Conservation (phyloP, 2,888 invertebrate genomes). For the Brenthis ino region DNA sequence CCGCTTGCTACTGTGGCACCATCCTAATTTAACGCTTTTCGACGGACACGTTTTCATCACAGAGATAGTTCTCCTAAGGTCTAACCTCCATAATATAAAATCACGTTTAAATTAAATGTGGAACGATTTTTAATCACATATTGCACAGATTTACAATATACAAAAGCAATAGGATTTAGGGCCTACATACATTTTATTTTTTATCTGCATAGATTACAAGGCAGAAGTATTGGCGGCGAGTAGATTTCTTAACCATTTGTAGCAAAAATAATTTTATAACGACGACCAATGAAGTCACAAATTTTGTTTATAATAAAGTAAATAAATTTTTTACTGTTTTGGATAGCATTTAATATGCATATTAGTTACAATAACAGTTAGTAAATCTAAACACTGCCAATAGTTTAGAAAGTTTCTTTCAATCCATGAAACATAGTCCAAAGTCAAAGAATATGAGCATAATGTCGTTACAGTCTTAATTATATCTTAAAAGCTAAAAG, state of each 20-base stretch:
- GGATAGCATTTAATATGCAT: too few relatives aligned
- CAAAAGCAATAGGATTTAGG: constrained; percentile 13
- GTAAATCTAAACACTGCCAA: not conserved
- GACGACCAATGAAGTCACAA: too few relatives aligned
- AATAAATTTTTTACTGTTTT: too few relatives aligned
- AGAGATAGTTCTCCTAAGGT: too few relatives aligned
- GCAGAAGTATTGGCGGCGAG: not conserved
- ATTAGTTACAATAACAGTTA: not conserved
- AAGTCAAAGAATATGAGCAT: constrained; percentile 35
- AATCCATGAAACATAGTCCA: constrained; percentile 21
- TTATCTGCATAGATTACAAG: constrained; percentile 6
- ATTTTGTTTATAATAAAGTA: too few relatives aligned
- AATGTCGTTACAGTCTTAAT: constrained; percentile 40
- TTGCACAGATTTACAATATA: constrained; percentile 19
- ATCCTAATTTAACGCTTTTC: too few relatives aligned
- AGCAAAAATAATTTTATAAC: too few relatives aligned
- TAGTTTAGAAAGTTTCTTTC: constrained; percentile 6
- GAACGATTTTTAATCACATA: constrained; percentile 24
- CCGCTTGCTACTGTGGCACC: too few relatives aligned
- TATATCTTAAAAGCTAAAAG: constrained; percentile 38
- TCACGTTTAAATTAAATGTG: constrained; percentile 14
- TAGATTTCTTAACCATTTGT: not conserved
- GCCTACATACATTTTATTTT: constrained; percentile 8
- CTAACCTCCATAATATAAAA: not conserved
- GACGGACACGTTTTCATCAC: too few relatives aligned